These are phyloP conservation scores for Lipophrys pholis DNA, from an alignment of 2,113 vertebrate species.

Conservation along the genomic window DNA sequence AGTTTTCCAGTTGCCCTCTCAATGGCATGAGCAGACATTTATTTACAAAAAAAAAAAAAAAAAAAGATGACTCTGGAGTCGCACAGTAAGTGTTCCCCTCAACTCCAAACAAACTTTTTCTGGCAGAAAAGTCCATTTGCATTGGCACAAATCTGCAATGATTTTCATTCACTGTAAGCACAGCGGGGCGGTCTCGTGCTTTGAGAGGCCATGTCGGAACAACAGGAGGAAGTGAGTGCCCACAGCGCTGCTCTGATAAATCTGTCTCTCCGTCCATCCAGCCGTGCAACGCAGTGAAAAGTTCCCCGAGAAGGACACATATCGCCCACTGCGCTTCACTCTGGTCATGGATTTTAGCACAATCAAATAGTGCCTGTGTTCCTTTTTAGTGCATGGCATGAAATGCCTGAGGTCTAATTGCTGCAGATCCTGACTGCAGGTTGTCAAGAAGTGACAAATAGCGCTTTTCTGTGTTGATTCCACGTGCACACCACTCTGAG, in stretches of 20 bases:
- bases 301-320: slow-evolving; percentile 38
- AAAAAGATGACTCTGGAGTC: slow-evolving; percentile 14
- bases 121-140: slow-evolving; percentile 36
- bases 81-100: neutral
- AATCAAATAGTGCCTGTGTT: slow-evolving; percentile 49
- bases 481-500: neutral
- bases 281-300: slow-evolving; percentile 36
- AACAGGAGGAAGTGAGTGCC: slow-evolving; percentile 45
- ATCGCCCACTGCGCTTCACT: slow-evolving; percentile 15
- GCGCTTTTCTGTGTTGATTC: slow-evolving; percentile 2
- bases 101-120: slow-evolving; percentile 14
- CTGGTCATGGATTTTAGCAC: slow-evolving; percentile 29
- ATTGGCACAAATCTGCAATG: slow-evolving; percentile 32
- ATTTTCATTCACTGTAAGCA: slow-evolving; percentile 24
- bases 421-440: slow-evolving; percentile 47
- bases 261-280: slow-evolving; percentile 44
- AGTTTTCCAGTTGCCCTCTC: slow-evolving; percentile 22
- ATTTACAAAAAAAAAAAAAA: neutral
- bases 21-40: slow-evolving; percentile 33
- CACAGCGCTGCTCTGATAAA: slow-evolving; percentile 39
- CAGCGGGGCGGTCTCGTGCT: slow-evolving; percentile 33
- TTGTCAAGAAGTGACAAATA: slow-evolving; percentile 60
- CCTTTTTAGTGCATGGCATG: slow-evolving; percentile 47
- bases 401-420: slow-evolving; percentile 47
- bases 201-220: slow-evolving; percentile 39